phyloP scores from a whole-genome alignment of 2,113 vertebrate genomes.

The Neofelis nebulosa region DNA sequence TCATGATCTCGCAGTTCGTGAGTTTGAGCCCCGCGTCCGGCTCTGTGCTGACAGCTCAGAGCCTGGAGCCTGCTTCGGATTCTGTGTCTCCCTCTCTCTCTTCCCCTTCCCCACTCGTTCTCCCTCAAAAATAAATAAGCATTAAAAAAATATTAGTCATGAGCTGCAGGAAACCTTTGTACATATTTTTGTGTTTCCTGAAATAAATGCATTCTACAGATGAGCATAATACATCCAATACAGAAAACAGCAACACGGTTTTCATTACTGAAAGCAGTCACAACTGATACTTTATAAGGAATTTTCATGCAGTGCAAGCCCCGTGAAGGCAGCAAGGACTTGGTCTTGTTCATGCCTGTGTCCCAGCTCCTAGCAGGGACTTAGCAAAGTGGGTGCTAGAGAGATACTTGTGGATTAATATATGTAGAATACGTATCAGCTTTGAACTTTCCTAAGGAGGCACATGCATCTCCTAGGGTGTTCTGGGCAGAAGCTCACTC shows the following conservation, averaged over 20 bases:
- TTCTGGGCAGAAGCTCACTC: not conserved
- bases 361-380: not conserved
- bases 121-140: not conserved
- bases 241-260: not conserved
- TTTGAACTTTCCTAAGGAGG: not conserved
- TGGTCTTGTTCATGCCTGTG: not conserved
- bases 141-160: too few relatives aligned
- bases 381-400: not conserved
- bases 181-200: not conserved
- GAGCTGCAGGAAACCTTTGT: accelerated
- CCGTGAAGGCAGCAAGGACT: not conserved
- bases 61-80: too few relatives aligned
- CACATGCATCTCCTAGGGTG: not conserved
- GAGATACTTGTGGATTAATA: not conserved
- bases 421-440: too few relatives aligned
- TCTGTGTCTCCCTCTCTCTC: too few relatives aligned
- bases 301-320: not conserved
- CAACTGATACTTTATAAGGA: too few relatives aligned
- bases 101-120: too few relatives aligned
- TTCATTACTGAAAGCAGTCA: not conserved
- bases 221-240: not conserved
- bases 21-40: too few relatives aligned
- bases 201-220: not conserved
- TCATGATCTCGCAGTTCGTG: too few relatives aligned
- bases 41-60: too few relatives aligned